Evolutionary conservation across 2,113 vertebrate genomes (phyloP).

Genomic region (Natator depressus): DNA sequence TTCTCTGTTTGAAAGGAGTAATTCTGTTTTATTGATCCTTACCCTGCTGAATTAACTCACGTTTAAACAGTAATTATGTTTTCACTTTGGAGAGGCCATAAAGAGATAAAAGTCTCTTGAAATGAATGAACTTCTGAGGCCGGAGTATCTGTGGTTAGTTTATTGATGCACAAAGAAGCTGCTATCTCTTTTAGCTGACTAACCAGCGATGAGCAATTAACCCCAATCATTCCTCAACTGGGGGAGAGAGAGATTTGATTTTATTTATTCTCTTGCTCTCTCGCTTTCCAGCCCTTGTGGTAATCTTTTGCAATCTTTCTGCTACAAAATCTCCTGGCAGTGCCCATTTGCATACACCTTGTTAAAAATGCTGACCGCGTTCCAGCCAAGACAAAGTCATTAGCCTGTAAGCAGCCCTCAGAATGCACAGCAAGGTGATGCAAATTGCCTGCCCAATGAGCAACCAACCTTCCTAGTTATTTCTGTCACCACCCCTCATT

Average conservation of each 20-base stretch:
- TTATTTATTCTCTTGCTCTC: constrained; percentile 21
- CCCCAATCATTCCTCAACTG: constrained; percentile 34
- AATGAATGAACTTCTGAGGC: constrained; percentile 60
- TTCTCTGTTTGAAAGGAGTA: constrained; percentile 54
- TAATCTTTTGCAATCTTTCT: constrained; percentile 63
- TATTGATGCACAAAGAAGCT: constrained; percentile 46
- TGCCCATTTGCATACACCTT: background rate
- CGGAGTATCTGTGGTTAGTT: constrained; percentile 34
- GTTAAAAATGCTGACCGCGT: constrained; percentile 55
- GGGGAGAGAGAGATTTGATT: constrained; percentile 43
- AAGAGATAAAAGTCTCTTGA: constrained; percentile 64
- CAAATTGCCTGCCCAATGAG: background rate
- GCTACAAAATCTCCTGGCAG: constrained; percentile 33
- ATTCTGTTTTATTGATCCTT: constrained; percentile 67
- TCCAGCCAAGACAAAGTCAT: constrained; percentile 50
- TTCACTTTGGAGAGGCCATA: constrained; percentile 57
- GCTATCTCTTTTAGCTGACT: constrained; percentile 36
- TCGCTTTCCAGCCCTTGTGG: background rate
- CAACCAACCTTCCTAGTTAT: background rate
- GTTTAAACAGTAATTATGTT: constrained; percentile 77
- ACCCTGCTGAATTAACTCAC: constrained; percentile 73
- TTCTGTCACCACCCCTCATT: background rate
- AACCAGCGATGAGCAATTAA: constrained; percentile 66
- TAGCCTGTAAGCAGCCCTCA: constrained; percentile 5
- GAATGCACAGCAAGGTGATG: constrained; percentile 18